Evolutionary conservation across 1,140 invertebrate genomes (phyloP).

Genomic region (Bombus impatiens): DNA sequence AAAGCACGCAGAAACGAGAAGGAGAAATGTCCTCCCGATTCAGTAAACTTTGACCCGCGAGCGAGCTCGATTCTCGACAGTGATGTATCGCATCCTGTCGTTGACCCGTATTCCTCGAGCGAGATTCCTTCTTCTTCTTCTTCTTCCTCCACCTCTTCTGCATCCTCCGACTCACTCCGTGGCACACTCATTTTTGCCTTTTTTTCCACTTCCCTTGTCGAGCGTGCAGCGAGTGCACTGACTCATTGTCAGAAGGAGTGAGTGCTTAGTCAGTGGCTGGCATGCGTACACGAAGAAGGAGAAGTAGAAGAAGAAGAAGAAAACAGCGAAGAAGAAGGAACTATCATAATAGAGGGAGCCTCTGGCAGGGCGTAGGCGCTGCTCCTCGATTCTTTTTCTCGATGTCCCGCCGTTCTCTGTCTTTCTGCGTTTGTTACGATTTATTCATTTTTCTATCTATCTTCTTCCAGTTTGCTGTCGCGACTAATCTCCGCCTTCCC

Average conservation of each 20-base stretch:
- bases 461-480: conserved; percentile 33
- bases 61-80: conserved; percentile 64
- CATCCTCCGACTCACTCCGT: conserved; percentile 21
- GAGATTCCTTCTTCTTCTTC: conserved; percentile 58
- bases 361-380: conserved; percentile 61
- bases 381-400: conserved; percentile 56
- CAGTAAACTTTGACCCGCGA: conserved; percentile 68
- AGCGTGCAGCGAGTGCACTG: conserved; percentile 66
- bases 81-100: conserved; percentile 72
- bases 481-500: neutral
- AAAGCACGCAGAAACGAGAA: conserved; percentile 35
- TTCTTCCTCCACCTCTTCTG: conserved; percentile 1
- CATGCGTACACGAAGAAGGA: conserved; percentile 69
- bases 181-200: conserved; percentile 49
- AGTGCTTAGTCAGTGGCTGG: conserved; percentile 68
- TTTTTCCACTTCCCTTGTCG: conserved; percentile 58
- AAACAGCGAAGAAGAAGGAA: conserved; percentile 60
- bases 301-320: conserved; percentile 58
- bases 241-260: conserved; percentile 70
- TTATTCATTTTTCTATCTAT: conserved; percentile 59
- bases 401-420: conserved; percentile 49
- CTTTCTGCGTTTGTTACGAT: conserved; percentile 50
- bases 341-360: conserved; percentile 67
- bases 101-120: conserved; percentile 63
- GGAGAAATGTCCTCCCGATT: conserved; percentile 67